Evolutionary conservation across 2,888 invertebrate species (phyloP).

Genomic region (Xanthia togata): DNA sequence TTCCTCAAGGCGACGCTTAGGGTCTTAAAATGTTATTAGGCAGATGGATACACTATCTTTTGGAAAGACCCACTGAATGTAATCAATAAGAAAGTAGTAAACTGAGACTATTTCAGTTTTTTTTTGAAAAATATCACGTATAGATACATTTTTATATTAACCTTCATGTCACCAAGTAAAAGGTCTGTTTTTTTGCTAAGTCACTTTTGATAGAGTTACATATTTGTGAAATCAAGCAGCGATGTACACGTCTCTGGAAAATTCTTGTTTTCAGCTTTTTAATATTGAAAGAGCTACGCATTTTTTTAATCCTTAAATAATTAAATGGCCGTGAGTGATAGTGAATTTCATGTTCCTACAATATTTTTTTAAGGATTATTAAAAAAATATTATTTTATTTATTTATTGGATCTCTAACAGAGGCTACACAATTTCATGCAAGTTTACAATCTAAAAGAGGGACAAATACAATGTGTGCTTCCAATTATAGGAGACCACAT

Average conservation of each 20-base stretch:
- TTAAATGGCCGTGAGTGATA: background rate
- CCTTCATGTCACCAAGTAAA: background rate
- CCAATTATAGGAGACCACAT: no score
- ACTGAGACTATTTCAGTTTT: conserved; percentile 9
- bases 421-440: no score
- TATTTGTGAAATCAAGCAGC: conserved; percentile 8
- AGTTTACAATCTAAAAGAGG: no score
- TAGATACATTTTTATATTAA: background rate
- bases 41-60: conserved; percentile 53
- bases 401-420: no score
- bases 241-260: background rate
- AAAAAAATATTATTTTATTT: no score
- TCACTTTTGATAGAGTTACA: conserved; percentile 1
- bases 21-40: conserved; percentile 57
- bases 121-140: conserved; percentile 5
- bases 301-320: conserved; percentile 14
- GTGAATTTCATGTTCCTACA: background rate
- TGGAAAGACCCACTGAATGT: conserved; percentile 43
- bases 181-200: background rate
- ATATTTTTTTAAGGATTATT: background rate
- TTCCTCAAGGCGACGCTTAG: conserved; percentile 17
- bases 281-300: conserved; percentile 4
- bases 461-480: no score
- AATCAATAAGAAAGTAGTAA: conserved; percentile 45
- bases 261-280: background rate